These are phyloP conservation scores for Villa cingulata DNA, from an alignment of 2,888 invertebrate species.

Conservation along the genomic window DNA sequence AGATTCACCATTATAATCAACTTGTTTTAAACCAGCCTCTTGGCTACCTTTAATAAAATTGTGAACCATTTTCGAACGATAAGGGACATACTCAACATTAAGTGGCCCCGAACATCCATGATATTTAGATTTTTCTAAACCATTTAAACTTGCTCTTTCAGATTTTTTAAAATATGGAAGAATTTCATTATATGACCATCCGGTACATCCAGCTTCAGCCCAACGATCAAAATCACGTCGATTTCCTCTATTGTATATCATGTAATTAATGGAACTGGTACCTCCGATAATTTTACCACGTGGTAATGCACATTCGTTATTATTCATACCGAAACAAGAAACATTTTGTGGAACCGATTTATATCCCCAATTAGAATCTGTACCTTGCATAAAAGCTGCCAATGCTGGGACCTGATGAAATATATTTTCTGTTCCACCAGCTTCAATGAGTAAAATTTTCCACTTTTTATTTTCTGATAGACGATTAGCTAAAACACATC, in stretches of 20 bases:
- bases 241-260: constrained; percentile 64
- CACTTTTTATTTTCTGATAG: constrained; percentile 35
- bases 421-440: constrained; percentile 37
- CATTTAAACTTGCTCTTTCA: constrained; percentile 34
- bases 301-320: constrained; percentile 36
- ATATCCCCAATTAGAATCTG: constrained; percentile 57
- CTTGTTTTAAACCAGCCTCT: constrained; percentile 46
- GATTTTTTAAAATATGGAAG: constrained; percentile 47
- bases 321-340: constrained; percentile 41
- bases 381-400: constrained; percentile 27
- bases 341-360: constrained; percentile 48
- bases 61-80: constrained; percentile 36
- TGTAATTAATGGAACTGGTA: constrained; percentile 46
- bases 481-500: constrained; percentile 38
- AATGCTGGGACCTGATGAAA: constrained; percentile 27
- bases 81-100: constrained; percentile 44
- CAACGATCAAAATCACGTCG: constrained; percentile 56
- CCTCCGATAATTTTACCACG: constrained; percentile 47
- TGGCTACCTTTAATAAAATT: constrained; percentile 46
- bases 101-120: constrained; percentile 45
- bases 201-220: constrained; percentile 52
- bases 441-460: constrained; percentile 40
- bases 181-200: constrained; percentile 56
- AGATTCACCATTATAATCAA: constrained; percentile 50
- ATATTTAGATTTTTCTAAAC: constrained; percentile 37